Evolutionary conservation across 2,797 vertebrate genomes (phyloP).

Genomic region (Malurus splendens): DNA sequence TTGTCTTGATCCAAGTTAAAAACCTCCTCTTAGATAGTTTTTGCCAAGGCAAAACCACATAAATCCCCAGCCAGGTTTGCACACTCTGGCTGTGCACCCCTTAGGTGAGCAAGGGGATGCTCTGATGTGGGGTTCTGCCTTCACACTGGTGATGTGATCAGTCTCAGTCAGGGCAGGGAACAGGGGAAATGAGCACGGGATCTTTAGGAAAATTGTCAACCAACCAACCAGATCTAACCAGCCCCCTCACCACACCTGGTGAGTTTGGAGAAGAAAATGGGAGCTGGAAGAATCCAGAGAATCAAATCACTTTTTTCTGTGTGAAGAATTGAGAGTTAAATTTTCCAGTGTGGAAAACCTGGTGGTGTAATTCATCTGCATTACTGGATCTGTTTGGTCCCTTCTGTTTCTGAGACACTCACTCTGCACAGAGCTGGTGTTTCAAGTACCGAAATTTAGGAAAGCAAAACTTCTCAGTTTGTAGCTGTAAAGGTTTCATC

Average conservation of each 20-base stretch:
- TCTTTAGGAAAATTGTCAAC: neutral
- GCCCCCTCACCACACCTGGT: rapidly evolving
- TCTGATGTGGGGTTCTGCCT: neutral
- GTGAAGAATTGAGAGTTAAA: neutral
- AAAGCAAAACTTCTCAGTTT: neutral
- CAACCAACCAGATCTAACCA: neutral
- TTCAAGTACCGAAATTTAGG: neutral
- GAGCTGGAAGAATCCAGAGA: neutral
- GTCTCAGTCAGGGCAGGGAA: neutral
- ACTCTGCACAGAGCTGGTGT: neutral
- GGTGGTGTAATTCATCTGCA: neutral
- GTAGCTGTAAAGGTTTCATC: neutral
- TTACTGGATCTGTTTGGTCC: neutral
- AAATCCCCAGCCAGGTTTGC: neutral
- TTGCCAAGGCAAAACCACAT: neutral
- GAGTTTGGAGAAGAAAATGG: neutral
- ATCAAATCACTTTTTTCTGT: neutral
- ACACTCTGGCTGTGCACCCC: rapidly evolving
- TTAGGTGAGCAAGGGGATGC: too few species aligned
- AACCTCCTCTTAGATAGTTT: neutral
- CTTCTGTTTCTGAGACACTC: neutral
- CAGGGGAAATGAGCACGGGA: rapidly evolving
- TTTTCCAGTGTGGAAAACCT: neutral
- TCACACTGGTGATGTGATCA: rapidly evolving
- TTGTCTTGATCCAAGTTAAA: neutral